Evolutionary conservation across 2,113 vertebrate species (phyloP).

Genomic region (Mormoops blainvillei): DNA sequence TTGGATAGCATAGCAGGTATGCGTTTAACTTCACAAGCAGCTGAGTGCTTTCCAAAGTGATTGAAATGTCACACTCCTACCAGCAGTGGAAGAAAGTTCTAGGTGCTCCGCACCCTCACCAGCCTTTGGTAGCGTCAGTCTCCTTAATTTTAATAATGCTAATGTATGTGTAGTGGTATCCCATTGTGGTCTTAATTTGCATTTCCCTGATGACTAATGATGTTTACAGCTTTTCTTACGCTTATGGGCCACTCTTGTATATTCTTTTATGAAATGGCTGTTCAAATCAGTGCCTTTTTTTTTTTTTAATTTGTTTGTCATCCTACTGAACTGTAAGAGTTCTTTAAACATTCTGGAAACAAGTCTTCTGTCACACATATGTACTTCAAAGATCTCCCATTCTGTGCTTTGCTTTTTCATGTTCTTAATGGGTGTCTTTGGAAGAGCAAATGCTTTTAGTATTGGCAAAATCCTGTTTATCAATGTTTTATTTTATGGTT

Average conservation of each 20-base stretch:
- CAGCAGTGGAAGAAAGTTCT: not conserved
- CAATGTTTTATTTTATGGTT: not conserved
- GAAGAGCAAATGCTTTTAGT: not conserved
- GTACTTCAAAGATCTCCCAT: not conserved
- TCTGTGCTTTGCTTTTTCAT: not conserved
- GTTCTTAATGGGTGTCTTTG: not conserved
- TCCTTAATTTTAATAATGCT: not conserved
- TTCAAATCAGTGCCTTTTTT: not conserved
- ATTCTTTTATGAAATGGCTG: not conserved
- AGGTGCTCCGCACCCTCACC: not conserved
- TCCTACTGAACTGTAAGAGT: not conserved
- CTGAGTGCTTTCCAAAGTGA: not conserved
- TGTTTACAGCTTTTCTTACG: not conserved
- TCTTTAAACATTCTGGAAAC: not conserved
- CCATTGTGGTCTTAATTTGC: not conserved
- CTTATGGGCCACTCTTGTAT: not conserved
- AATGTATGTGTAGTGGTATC: not conserved
- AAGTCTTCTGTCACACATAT: not conserved
- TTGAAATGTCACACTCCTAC: not conserved
- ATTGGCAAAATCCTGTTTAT: not conserved
- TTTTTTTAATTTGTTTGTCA: not conserved
- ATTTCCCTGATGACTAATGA: not conserved
- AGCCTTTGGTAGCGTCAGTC: not conserved
- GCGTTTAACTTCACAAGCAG: not conserved
- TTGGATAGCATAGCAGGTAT: not conserved